phyloP scores from a whole-genome alignment of 2,797 vertebrate genomes.

The Anolis apletophallus region DNA sequence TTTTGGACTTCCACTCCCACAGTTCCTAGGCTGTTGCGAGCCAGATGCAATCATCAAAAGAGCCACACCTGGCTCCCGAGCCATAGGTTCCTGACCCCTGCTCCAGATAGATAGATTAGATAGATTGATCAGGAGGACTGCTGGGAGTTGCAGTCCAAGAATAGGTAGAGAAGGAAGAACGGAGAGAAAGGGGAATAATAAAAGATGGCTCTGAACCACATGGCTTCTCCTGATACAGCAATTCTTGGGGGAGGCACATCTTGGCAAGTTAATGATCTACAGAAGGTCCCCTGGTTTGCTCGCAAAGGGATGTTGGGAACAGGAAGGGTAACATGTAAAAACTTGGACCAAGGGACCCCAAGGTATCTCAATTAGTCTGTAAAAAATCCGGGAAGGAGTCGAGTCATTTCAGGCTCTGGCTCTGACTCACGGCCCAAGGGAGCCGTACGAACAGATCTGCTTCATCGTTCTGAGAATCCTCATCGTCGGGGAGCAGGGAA shows the following conservation, averaged over 20 bases:
- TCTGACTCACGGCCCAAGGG: neutral
- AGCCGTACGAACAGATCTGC: neutral
- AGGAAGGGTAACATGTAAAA: neutral
- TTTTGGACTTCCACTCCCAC: too few relatives aligned
- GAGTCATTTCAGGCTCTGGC: rapidly evolving
- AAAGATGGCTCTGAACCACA: too few relatives aligned
- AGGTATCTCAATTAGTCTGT: neutral
- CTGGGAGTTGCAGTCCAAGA: too few relatives aligned
- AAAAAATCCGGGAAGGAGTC: neutral
- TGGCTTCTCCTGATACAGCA: neutral
- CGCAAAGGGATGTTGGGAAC: neutral
- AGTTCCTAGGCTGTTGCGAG: too few relatives aligned
- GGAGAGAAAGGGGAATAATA: too few relatives aligned
- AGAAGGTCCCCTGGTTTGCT: neutral
- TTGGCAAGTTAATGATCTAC: neutral
- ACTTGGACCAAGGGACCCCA: neutral
- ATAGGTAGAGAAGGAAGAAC: too few relatives aligned
- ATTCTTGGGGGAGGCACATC: neutral
- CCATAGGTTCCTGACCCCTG: too few relatives aligned
- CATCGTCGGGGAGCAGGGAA: neutral
- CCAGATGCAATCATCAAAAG: too few relatives aligned
- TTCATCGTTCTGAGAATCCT: neutral
- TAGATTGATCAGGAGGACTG: too few relatives aligned
- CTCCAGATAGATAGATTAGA: too few relatives aligned
- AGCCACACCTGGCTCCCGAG: too few relatives aligned